These are phyloP conservation scores for Parambassis ranga DNA, from an alignment of 2,797 vertebrate genomes.

Conservation along the genomic window DNA sequence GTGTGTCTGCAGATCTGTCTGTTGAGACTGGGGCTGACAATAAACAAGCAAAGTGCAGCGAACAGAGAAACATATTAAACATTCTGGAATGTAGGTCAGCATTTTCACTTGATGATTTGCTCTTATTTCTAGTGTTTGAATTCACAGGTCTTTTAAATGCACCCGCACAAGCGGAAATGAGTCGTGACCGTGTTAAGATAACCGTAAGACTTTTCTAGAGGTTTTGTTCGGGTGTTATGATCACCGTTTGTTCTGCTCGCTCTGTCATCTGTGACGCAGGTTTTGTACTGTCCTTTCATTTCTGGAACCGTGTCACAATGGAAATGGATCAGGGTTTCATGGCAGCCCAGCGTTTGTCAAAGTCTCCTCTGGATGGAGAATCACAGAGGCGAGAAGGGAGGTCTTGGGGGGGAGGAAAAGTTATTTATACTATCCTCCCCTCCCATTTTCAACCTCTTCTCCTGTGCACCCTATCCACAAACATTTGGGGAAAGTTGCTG, in stretches of 20 bases:
- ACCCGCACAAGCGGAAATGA: conserved; percentile 8
- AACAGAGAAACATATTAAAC: conserved; percentile 44
- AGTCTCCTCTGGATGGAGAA: conserved; percentile 33
- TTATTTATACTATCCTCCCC: conserved; percentile 63
- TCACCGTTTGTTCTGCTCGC: neutral
- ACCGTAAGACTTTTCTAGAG: neutral
- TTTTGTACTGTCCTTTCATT: conserved; percentile 14
- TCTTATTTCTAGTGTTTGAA: conserved; percentile 1
- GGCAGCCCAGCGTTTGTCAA: conserved; percentile 38
- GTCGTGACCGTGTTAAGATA: neutral
- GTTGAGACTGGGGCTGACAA: conserved; percentile 7
- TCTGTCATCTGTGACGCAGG: neutral
- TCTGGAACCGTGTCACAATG: conserved; percentile 15
- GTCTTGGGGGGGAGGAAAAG: conserved; percentile 35
- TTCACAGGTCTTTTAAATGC: neutral
- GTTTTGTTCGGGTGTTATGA: conserved; percentile 5
- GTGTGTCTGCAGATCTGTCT: conserved; percentile 1
- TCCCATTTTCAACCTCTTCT: conserved; percentile 27
- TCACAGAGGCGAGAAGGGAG: conserved; percentile 25
- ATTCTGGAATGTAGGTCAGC: conserved; percentile 60
- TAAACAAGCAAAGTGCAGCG: conserved; percentile 27
- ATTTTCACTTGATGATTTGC: conserved; percentile 20
- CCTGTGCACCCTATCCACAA: conserved; percentile 43
- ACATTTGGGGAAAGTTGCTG: conserved; percentile 56
- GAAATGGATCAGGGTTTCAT: conserved; percentile 41